phyloP scores from a whole-genome alignment of 2,113 vertebrate genomes.

The Mus pahari region DNA sequence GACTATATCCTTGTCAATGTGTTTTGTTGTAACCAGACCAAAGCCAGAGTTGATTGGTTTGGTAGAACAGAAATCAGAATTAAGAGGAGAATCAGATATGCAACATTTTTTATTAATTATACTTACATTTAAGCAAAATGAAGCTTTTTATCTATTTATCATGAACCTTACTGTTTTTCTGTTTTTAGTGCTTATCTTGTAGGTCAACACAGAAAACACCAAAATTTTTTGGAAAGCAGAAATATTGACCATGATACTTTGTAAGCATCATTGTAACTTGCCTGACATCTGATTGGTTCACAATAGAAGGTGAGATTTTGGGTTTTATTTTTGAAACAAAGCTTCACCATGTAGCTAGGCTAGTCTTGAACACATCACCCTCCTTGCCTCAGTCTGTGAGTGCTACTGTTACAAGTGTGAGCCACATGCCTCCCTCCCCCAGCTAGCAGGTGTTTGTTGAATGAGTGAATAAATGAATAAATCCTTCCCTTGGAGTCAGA shows the following conservation, averaged over 20 bases:
- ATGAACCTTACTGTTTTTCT: neutral
- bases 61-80: conserved; percentile 2
- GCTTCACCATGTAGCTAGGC: neutral
- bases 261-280: neutral
- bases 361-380: neutral
- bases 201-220: neutral
- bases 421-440: neutral
- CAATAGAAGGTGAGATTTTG: neutral
- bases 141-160: neutral
- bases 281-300: neutral
- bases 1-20: neutral
- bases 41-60: neutral
- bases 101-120: neutral
- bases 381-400: neutral
- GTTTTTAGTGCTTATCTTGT: conserved; percentile 23
- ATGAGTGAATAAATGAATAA: neutral
- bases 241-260: neutral
- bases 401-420: neutral
- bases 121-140: neutral
- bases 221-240: conserved; percentile 32
- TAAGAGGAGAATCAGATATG: neutral
- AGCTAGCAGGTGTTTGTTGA: neutral
- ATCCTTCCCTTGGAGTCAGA: neutral
- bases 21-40: neutral
- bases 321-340: neutral